phyloP scores from a whole-genome alignment of 2,888 invertebrate genomes.

The Morpho deidamia region DNA sequence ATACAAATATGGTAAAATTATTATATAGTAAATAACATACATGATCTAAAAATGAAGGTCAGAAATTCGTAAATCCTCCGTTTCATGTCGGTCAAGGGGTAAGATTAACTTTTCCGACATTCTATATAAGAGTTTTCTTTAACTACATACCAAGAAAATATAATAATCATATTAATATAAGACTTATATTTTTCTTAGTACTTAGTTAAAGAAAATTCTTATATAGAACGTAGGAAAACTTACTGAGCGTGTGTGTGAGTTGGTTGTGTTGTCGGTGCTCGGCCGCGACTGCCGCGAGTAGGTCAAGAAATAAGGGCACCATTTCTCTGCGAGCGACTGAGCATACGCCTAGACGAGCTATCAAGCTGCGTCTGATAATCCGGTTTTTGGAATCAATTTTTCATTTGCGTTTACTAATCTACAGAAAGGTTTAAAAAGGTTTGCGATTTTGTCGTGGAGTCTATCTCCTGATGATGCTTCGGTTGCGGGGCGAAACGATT shows the following conservation, averaged over 20 bases:
- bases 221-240: not conserved
- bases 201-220: not conserved
- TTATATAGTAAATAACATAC: no score
- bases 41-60: no score
- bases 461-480: no score
- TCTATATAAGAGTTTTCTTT: not conserved
- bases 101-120: constrained; percentile 1
- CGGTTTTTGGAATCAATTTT: no score
- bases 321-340: constrained; percentile 51
- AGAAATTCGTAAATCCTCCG: no score
- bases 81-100: no score
- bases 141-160: no score
- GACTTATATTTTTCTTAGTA: not conserved
- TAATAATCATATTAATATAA: not conserved
- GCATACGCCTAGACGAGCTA: no score
- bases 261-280: constrained; percentile 45
- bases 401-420: not conserved
- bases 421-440: no score
- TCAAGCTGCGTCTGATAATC: not conserved
- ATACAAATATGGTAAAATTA: no score
- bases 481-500: no score
- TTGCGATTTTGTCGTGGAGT: no score
- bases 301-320: constrained; percentile 74
- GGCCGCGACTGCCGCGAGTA: constrained; percentile 65
- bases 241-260: constrained; percentile 20